Evolutionary conservation across 2,113 vertebrate species (phyloP).

Genomic region (Bostrychus sinensis): DNA sequence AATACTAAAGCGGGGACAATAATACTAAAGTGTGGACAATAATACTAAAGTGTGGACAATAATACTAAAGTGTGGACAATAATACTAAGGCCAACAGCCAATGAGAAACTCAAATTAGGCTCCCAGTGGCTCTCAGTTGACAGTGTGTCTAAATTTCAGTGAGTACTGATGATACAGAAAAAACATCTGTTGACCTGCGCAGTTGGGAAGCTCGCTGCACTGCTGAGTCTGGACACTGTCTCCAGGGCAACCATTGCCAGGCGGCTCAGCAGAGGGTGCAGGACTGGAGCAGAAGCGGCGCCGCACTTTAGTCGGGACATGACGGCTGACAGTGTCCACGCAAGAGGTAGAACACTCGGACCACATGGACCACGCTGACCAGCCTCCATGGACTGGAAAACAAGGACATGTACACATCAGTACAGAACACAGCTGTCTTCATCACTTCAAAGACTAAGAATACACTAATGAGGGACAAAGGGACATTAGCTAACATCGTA

Average conservation of each 20-base stretch:
- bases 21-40: no score
- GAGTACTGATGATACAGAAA: no score
- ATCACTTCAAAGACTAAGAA: neutral
- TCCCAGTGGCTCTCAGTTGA: no score
- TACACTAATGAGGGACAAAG: neutral
- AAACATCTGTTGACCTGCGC: constrained; percentile 50
- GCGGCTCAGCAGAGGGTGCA: constrained; percentile 47
- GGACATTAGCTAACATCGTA: constrained; percentile 11
- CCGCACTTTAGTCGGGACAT: neutral
- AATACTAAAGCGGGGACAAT: no score
- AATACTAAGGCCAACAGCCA: no score
- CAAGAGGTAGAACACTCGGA: constrained; percentile 43
- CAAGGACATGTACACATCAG: neutral
- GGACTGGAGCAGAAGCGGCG: constrained; percentile 53
- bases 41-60: no score
- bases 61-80: no score
- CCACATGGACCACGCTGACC: constrained; percentile 58
- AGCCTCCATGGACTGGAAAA: constrained; percentile 60
- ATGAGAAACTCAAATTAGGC: no score
- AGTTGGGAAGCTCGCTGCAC: constrained; percentile 62
- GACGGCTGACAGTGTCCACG: neutral
- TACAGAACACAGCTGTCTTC: no score
- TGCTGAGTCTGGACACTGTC: neutral
- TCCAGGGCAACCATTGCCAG: constrained; percentile 48
- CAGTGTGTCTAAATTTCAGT: no score